Conservation (phyloP, 2,797 vertebrate genomes). For the Pampus argenteus region DNA sequence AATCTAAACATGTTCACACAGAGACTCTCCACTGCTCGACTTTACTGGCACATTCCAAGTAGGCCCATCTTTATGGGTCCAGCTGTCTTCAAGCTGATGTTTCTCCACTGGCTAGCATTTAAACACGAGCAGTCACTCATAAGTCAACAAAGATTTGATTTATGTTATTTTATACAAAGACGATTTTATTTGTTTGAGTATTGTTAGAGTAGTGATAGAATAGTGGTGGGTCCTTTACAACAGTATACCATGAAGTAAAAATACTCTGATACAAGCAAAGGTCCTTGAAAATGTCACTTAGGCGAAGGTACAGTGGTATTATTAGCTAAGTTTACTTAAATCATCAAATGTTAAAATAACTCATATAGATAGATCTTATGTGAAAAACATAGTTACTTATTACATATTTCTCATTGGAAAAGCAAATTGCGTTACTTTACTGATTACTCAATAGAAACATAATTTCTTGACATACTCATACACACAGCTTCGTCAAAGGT, state of each 20-base stretch:
- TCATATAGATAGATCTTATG: no score
- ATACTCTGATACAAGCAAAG: neutral
- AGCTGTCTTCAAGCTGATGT: constrained; percentile 62
- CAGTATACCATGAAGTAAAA: constrained; percentile 10
- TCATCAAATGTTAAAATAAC: neutral
- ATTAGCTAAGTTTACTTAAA: neutral
- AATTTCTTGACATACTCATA: no score
- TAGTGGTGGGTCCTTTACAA: constrained; percentile 11
- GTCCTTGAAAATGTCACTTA: neutral
- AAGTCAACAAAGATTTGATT: constrained; percentile 72
- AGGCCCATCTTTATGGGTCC: constrained; percentile 74
- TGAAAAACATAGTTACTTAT: no score
- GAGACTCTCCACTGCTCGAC: constrained; percentile 66
- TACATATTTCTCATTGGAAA: no score
- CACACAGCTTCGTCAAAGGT: no score
- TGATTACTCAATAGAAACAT: no score
- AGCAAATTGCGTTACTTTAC: no score
- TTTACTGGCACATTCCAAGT: constrained; percentile 78
- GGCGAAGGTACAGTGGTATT: neutral
- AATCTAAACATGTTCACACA: constrained; percentile 84
- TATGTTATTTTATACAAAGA: constrained; percentile 61
- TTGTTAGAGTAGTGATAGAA: constrained; percentile 21
- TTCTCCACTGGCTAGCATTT: constrained; percentile 55
- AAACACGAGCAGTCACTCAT: constrained; percentile 60
- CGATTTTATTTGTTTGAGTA: constrained; percentile 76